Conservation (phyloP, 2,797 vertebrate genomes). For the Acridotheres tristis region DNA sequence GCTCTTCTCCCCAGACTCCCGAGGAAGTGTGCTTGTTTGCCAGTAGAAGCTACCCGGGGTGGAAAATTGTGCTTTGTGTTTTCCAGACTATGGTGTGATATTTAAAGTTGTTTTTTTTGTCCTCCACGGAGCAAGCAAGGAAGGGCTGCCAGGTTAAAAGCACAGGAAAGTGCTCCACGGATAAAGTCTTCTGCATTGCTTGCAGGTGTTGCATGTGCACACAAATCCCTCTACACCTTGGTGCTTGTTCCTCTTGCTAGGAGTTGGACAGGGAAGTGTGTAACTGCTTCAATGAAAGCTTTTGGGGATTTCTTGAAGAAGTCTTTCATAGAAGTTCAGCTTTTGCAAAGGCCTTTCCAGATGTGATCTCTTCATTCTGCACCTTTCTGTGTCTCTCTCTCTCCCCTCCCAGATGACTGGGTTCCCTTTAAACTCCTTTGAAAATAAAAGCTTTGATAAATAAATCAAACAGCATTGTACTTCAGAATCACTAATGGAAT, state of each 20-base stretch:
- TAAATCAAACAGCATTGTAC: neutral
- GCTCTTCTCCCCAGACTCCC: neutral
- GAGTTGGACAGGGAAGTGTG: neutral
- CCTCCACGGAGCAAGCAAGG: neutral
- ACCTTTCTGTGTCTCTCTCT: neutral
- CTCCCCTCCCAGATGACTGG: neutral
- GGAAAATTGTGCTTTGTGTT: neutral
- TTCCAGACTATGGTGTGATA: neutral
- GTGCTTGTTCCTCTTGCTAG: neutral
- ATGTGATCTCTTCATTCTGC: neutral
- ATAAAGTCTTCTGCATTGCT: neutral
- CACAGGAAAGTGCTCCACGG: neutral
- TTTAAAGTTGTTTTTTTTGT: neutral
- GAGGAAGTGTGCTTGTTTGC: neutral
- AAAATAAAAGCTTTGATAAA: slow-evolving; percentile 24
- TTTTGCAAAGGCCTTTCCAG: neutral
- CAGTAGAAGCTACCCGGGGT: neutral
- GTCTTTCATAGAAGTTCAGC: neutral
- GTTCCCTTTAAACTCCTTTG: neutral
- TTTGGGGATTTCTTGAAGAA: neutral
- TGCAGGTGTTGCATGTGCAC: neutral
- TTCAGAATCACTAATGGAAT: neutral
- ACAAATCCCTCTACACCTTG: neutral
- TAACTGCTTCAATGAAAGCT: neutral
- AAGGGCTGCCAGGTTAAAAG: neutral